These are phyloP conservation scores for Oplegnathus fasciatus DNA, from an alignment of 2,113 vertebrate genomes.

Conservation along the genomic window DNA sequence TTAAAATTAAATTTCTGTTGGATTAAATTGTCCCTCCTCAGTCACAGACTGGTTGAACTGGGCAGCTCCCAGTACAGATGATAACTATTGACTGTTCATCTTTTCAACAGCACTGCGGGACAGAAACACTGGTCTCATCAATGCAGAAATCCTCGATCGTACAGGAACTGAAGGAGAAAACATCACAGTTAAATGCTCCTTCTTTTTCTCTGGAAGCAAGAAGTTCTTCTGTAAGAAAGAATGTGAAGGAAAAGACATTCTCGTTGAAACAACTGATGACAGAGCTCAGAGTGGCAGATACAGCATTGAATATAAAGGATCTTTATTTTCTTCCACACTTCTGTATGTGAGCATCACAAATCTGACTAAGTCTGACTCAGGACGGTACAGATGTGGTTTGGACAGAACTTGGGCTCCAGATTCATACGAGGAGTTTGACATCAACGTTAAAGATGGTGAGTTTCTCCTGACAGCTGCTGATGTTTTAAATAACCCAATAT, in stretches of 20 bases:
- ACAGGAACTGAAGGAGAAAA: constrained; percentile 4
- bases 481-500: background rate
- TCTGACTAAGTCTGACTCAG: constrained; percentile 26
- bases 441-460: constrained; percentile 35
- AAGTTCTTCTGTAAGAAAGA: background rate
- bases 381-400: constrained; percentile 26
- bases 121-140: background rate
- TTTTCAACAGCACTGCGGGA: background rate
- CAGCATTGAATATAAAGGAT: background rate
- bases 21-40: no score
- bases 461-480: constrained; percentile 2
- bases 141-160: background rate
- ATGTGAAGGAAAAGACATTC: background rate
- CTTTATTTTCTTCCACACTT: background rate
- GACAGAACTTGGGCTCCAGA: accelerated
- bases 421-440: background rate
- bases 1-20: background rate
- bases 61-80: background rate
- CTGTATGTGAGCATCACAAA: constrained; percentile 47
- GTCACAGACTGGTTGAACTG: background rate
- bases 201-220: background rate
- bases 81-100: background rate
- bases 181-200: background rate
- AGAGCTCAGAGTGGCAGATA: constrained; percentile 26
- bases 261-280: background rate